phyloP scores from a whole-genome alignment of 2,888 invertebrate species.

The Sarcophaga variegata region DNA sequence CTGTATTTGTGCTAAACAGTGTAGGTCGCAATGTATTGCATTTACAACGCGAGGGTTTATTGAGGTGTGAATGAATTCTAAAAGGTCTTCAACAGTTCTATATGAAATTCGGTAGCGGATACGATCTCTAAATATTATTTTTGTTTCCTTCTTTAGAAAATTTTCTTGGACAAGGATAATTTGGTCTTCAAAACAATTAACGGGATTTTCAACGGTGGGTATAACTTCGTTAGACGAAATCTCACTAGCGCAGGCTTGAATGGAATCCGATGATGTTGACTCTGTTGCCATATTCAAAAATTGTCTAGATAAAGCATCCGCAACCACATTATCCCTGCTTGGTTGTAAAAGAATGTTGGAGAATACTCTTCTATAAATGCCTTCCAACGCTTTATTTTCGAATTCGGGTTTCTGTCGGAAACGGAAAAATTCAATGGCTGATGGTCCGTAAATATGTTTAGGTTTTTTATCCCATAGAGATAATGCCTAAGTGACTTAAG shows the following conservation, averaged over 20 bases:
- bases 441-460: constrained; percentile 64
- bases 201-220: constrained; percentile 17
- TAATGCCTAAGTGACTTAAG: no score
- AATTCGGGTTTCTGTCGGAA: constrained; percentile 60
- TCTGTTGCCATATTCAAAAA: constrained; percentile 44
- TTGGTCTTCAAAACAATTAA: constrained; percentile 56
- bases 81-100: background rate
- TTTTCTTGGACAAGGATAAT: constrained; percentile 34
- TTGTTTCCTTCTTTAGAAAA: constrained; percentile 36
- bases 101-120: constrained; percentile 38
- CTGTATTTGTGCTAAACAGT: constrained; percentile 30
- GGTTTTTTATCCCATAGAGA: constrained; percentile 75
- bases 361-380: constrained; percentile 63
- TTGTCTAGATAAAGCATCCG: constrained; percentile 62
- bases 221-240: constrained; percentile 49
- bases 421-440: constrained; percentile 69
- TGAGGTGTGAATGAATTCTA: no score
- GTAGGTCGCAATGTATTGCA: constrained; percentile 6
- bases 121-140: constrained; percentile 53
- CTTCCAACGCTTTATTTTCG: constrained; percentile 64
- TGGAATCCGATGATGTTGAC: constrained; percentile 2
- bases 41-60: no score
- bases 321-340: constrained; percentile 58
- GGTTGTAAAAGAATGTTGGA: constrained; percentile 56
- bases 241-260: constrained; percentile 40